A percentile compares a stretch with the other conserved stretches of the same genome.
phyloP scores from a whole-genome alignment of 2,888 invertebrate genomes.

The Cosmopolites sordidus region DNA sequence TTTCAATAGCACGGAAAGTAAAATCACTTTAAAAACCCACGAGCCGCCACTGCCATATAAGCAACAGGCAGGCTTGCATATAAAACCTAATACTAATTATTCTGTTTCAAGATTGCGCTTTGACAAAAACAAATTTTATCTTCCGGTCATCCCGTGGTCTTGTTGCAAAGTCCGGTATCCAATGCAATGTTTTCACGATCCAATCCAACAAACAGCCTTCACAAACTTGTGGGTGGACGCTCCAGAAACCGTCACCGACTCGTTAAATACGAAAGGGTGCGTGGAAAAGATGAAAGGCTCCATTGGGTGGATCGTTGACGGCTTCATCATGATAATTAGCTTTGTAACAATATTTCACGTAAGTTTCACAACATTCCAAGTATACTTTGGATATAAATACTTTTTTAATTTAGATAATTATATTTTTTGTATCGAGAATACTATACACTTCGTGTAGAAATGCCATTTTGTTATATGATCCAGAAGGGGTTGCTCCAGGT shows the following conservation, averaged over 20 bases:
- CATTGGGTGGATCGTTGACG: conserved; percentile 35
- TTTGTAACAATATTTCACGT: conserved; percentile 34
- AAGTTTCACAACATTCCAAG: conserved; percentile 5
- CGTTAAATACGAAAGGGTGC: conserved; percentile 46
- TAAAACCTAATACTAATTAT: too few species aligned
- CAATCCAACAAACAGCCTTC: conserved; percentile 51
- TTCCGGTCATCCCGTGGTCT: conserved; percentile 57
- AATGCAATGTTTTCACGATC: conserved; percentile 60
- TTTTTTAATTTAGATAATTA: conserved; percentile 40
- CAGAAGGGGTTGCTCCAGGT: conserved; percentile 49
- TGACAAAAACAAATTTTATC: conserved; percentile 28
- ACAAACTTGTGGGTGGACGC: conserved; percentile 43
- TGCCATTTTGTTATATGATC: conserved; percentile 53
- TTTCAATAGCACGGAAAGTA: too few species aligned
- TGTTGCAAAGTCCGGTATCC: conserved; percentile 57
- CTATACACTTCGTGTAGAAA: conserved; percentile 54
- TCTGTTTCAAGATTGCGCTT: conserved; percentile 32
- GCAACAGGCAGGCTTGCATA: too few species aligned
- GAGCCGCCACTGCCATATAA: too few species aligned
- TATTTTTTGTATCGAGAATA: conserved; percentile 53
- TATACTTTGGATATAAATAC: too few species aligned
- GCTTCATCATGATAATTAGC: conserved; percentile 34
- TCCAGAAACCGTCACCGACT: conserved; percentile 39
- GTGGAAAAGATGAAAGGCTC: conserved; percentile 41
- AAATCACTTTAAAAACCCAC: too few species aligned